These are phyloP conservation scores for Gymnobelideus leadbeateri DNA, from an alignment of 2,113 vertebrate genomes.

Conservation along the genomic window DNA sequence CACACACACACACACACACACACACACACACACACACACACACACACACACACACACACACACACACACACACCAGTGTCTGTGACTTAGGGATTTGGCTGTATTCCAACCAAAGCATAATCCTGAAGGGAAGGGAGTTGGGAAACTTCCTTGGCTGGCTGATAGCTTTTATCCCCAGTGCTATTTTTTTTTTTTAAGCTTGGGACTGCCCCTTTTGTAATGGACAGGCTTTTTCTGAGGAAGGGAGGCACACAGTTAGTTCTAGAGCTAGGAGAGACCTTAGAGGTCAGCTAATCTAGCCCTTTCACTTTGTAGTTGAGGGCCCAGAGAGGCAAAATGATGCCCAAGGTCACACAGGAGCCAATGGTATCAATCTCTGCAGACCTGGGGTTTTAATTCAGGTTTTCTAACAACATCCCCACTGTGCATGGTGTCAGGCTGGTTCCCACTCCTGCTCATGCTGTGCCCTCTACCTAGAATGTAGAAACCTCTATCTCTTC, in stretches of 20 bases:
- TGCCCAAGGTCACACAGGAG: neutral
- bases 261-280: neutral
- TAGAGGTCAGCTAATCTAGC: no score
- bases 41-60: no score
- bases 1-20: no score
- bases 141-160: neutral
- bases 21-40: neutral
- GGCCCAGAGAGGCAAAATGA: neutral
- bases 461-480: neutral
- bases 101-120: neutral
- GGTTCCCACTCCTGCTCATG: neutral
- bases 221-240: neutral
- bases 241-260: constrained; percentile 19
- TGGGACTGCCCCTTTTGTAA: neutral
- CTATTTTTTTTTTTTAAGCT: neutral
- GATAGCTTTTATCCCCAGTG: neutral
- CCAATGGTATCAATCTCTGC: neutral
- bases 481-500: neutral
- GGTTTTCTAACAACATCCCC: neutral
- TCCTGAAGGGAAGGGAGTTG: neutral
- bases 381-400: neutral
- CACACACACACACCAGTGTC: neutral
- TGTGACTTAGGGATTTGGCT: neutral
- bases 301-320: neutral
- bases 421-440: neutral